These are phyloP conservation scores for Cacatua alba DNA, from an alignment of 2,113 vertebrate genomes.

Conservation along the genomic window DNA sequence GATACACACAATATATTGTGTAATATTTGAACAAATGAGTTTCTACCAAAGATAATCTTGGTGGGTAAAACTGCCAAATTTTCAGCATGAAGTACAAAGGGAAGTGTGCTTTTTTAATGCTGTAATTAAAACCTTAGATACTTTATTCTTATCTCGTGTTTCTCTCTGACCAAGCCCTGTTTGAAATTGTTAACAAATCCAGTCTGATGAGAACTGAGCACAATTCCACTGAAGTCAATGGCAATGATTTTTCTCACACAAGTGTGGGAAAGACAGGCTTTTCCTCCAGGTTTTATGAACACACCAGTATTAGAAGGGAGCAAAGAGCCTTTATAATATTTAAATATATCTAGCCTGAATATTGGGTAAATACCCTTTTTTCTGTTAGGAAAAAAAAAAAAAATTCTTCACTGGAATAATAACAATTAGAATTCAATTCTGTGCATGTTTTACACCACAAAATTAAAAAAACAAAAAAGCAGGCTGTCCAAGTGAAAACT, in stretches of 20 bases:
- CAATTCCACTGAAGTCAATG: not conserved
- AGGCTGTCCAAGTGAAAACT: not conserved
- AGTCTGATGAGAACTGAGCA: not conserved
- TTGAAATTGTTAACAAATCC: not conserved
- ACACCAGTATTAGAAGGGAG: not conserved
- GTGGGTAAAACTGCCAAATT: not conserved
- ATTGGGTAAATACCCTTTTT: not conserved
- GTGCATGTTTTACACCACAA: not conserved
- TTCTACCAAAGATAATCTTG: constrained; percentile 19
- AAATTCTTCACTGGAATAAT: not conserved
- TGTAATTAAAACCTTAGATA: not conserved
- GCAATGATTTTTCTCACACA: not conserved
- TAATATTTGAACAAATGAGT: constrained; percentile 47
- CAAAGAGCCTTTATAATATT: not conserved
- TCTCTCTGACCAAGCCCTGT: not conserved
- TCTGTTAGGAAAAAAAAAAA: not conserved
- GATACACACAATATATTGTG: not conserved
- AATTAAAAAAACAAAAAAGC: not conserved
- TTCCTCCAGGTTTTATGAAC: not conserved
- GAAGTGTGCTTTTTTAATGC: not conserved
- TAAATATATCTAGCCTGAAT: not conserved
- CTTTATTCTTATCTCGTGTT: not conserved
- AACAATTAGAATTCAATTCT: not conserved
- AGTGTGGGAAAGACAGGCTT: not conserved
- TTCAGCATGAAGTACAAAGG: not conserved